Conservation (phyloP, 1,140 invertebrate species). For the Agrypnia vestita region DNA sequence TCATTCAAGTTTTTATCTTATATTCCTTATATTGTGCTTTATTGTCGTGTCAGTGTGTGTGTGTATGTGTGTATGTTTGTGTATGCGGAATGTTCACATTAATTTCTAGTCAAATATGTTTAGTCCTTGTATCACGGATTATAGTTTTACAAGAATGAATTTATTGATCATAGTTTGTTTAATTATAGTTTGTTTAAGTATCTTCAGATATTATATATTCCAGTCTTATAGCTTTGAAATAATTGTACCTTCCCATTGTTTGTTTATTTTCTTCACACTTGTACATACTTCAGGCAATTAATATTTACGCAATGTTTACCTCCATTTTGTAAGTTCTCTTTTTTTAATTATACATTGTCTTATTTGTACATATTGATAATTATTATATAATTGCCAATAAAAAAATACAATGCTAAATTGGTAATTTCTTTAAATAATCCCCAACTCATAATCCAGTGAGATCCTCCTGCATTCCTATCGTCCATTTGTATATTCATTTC, state of each 20-base stretch:
- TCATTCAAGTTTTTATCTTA: constrained; percentile 3
- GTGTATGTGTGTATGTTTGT: constrained; percentile 18
- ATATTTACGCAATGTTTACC: constrained; percentile 14
- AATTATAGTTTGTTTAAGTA: constrained; percentile 14
- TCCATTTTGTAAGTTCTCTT: not conserved
- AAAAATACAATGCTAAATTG: constrained; percentile 14
- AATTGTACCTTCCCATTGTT: not conserved
- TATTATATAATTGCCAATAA: constrained; percentile 14
- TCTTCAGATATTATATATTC: constrained; percentile 1
- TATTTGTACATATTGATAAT: not conserved
- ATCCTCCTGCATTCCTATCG: too few species aligned
- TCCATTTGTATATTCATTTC: too few species aligned
- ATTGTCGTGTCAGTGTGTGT: constrained; percentile 17
- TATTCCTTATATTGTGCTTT: constrained; percentile 15
- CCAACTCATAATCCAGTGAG: too few species aligned
- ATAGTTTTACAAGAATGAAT: not conserved
- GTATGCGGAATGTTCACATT: constrained; percentile 29
- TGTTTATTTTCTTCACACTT: not conserved
- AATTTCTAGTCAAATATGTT: constrained; percentile 38
- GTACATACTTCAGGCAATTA: not conserved
- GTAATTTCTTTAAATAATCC: too few species aligned
- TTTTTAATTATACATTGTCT: constrained; percentile 7
- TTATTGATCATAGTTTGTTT: not conserved
- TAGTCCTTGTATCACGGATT: not conserved
- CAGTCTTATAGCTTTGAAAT: constrained; percentile 1